Evolutionary conservation across 2,888 invertebrate genomes (phyloP).

Genomic region (Apamea anceps): DNA sequence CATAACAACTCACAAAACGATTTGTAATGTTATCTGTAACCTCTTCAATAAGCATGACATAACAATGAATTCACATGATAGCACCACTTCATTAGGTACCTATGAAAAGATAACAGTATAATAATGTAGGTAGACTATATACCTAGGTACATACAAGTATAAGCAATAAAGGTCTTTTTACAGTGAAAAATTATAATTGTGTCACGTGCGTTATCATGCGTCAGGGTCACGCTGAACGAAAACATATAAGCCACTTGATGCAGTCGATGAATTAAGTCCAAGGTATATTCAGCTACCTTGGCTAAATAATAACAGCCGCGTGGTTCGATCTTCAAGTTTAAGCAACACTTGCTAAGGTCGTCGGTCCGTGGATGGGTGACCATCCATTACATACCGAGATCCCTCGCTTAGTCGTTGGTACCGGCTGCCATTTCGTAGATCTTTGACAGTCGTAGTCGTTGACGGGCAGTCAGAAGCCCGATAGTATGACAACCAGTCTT

Average conservation of each 20-base stretch:
- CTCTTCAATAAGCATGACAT: not conserved
- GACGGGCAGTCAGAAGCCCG: not conserved
- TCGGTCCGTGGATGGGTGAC: not conserved
- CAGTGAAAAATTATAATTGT: not conserved
- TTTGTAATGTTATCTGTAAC: conserved; percentile 1
- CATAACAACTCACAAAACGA: not conserved
- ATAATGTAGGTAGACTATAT: not conserved
- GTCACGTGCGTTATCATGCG: not conserved
- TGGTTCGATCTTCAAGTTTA: not conserved
- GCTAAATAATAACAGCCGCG: not conserved
- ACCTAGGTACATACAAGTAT: not conserved
- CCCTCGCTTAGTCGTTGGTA: not conserved
- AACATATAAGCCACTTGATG: not conserved
- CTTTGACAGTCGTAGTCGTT: not conserved
- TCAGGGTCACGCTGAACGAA: not conserved
- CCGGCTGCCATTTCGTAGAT: not conserved
- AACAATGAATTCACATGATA: not conserved
- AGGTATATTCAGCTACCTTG: not conserved
- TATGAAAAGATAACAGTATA: not conserved
- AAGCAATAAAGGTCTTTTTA: not conserved
- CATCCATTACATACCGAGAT: not conserved
- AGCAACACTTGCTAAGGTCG: not conserved
- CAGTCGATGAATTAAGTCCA: not conserved
- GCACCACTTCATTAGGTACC: not conserved
- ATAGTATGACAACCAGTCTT: not conserved